phyloP scores from a whole-genome alignment of 2,113 vertebrate species.

The Megaceryle maxima region DNA sequence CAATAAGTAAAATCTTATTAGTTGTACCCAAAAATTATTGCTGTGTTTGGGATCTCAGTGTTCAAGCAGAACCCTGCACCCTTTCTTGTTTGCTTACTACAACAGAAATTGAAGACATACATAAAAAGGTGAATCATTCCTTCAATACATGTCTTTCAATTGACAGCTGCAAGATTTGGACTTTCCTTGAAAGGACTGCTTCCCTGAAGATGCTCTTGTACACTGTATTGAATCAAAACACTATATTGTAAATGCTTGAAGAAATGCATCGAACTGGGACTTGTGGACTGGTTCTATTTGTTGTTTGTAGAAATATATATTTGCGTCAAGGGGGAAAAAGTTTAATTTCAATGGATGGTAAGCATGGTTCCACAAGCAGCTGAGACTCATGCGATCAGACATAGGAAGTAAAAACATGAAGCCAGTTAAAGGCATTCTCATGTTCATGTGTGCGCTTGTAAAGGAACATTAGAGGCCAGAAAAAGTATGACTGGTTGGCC shows the following conservation, averaged over 20 bases:
- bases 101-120: neutral
- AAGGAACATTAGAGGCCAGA: neutral
- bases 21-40: neutral
- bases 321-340: neutral
- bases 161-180: neutral
- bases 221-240: neutral
- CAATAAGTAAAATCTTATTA: neutral
- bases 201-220: neutral
- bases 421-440: neutral
- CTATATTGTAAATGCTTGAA: neutral
- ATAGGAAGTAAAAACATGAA: neutral
- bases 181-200: conserved; percentile 1
- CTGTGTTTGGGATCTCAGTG: neutral
- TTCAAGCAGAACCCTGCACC: neutral
- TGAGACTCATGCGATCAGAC: neutral
- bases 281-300: neutral
- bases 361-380: neutral
- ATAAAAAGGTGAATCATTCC: neutral
- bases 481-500: neutral
- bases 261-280: neutral
- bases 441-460: neutral
- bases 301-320: neutral
- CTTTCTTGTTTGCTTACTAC: neutral
- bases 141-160: neutral
- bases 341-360: neutral